Percentiles rank a stretch among this genome's conserved stretches.
phyloP scores from a whole-genome alignment of 2,113 vertebrate genomes.

The Lophura nycthemera region DNA sequence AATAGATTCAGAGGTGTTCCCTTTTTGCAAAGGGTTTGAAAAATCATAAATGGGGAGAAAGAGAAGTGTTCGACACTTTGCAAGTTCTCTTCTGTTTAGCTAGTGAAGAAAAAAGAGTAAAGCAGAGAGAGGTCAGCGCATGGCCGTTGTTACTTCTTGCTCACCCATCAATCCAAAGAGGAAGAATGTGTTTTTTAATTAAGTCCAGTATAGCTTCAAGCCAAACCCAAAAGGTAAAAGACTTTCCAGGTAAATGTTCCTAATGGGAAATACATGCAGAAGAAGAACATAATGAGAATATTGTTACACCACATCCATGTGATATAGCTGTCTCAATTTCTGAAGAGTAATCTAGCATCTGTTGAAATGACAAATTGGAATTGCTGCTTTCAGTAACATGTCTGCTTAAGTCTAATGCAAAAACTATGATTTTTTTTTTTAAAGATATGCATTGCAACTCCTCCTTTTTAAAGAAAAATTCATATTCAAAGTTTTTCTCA shows the following conservation, averaged over 20 bases:
- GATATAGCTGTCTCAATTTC: not conserved
- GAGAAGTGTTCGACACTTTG: not conserved
- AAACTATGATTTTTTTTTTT: not conserved
- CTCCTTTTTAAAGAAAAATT: not conserved
- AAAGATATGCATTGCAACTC: not conserved
- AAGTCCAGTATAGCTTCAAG: constrained; percentile 95
- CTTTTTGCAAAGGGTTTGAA: not conserved
- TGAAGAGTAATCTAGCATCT: not conserved
- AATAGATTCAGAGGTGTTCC: not conserved
- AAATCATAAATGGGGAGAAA: not conserved
- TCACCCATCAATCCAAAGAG: constrained; percentile 98
- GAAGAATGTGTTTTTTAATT: constrained; percentile 95
- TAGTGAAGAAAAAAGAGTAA: not conserved
- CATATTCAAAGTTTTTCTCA: not conserved
- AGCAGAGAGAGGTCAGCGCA: not conserved
- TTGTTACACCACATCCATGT: not conserved
- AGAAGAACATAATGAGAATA: not conserved
- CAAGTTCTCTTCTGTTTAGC: not conserved
- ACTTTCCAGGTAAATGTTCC: constrained; percentile 94
- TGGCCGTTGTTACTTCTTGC: constrained; percentile 13
- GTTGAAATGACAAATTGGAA: not conserved
- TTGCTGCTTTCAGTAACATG: not conserved
- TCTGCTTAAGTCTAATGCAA: not conserved
- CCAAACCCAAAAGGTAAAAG: constrained; percentile 97
- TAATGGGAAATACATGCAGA: constrained; percentile 29